Percentiles rank a stretch among this genome's conserved stretches.
phyloP scores from a whole-genome alignment of 2,797 vertebrate genomes.

The Sternarchorhynchus goeldii region DNA sequence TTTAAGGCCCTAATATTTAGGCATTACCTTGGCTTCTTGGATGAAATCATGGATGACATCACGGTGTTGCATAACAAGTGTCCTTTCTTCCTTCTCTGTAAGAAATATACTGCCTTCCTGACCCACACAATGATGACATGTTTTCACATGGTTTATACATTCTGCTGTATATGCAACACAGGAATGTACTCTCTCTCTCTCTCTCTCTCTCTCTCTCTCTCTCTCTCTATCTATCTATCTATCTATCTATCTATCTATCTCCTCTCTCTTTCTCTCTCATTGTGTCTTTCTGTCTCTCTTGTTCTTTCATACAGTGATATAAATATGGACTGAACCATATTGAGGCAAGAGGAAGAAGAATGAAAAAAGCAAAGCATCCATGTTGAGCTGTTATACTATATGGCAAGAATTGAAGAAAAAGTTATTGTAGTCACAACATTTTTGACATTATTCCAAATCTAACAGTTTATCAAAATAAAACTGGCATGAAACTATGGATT shows the following conservation, averaged over 20 bases:
- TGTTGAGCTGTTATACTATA: background rate
- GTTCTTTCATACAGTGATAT: background rate
- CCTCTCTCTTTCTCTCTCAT: background rate
- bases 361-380: background rate
- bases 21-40: slow-evolving; percentile 24
- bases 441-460: no score
- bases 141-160: slow-evolving; percentile 45
- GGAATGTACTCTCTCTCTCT: background rate
- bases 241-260: background rate
- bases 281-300: background rate
- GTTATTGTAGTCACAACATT: background rate
- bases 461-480: background rate
- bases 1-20: slow-evolving; percentile 3
- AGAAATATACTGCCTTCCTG: slow-evolving; percentile 26
- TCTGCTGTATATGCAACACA: slow-evolving; percentile 28
- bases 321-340: background rate
- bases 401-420: background rate
- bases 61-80: slow-evolving; percentile 52
- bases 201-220: background rate
- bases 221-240: background rate
- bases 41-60: slow-evolving; percentile 51
- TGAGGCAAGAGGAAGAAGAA: background rate
- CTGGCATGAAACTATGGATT: background rate
- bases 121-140: slow-evolving; percentile 24
- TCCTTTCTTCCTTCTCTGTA: slow-evolving; percentile 30